A percentile compares a stretch with the other conserved stretches of the same genome.
Conservation (phyloP, 1,140 invertebrate genomes). For the Rhagoletis pomonella region DNA sequence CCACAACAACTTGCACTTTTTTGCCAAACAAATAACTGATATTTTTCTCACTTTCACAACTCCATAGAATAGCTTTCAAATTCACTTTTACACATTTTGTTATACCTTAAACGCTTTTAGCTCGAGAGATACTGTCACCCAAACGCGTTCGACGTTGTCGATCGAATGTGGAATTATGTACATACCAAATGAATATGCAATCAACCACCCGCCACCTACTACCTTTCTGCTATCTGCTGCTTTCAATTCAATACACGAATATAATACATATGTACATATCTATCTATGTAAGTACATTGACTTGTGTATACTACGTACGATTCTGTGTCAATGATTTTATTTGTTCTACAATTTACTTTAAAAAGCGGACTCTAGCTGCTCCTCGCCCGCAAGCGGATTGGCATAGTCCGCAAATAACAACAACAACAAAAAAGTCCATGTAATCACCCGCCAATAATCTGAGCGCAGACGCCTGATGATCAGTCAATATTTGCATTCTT, state of each 20-base stretch:
- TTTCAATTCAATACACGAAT: neutral
- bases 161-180: slow-evolving; percentile 29
- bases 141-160: neutral
- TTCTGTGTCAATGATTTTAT: slow-evolving; percentile 33
- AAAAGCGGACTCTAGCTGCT: neutral
- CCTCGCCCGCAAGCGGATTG: neutral
- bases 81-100: neutral
- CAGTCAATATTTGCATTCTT: no score
- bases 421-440: neutral
- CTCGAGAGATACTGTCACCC: neutral
- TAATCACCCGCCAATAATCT: neutral
- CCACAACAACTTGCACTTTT: neutral
- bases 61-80: neutral
- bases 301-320: no score
- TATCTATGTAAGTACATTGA: no score
- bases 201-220: slow-evolving; percentile 24
- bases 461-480: neutral
- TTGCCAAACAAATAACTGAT: neutral
- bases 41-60: neutral
- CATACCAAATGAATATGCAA: slow-evolving; percentile 24
- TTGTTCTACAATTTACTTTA: neutral
- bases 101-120: neutral
- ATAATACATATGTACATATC: neutral
- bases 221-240: neutral
- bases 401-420: neutral